Evolutionary conservation across 2,888 invertebrate species (phyloP), one percentile per base, ranked within the genome.

Genomic region (Chydorus sphaericus): DNA sequence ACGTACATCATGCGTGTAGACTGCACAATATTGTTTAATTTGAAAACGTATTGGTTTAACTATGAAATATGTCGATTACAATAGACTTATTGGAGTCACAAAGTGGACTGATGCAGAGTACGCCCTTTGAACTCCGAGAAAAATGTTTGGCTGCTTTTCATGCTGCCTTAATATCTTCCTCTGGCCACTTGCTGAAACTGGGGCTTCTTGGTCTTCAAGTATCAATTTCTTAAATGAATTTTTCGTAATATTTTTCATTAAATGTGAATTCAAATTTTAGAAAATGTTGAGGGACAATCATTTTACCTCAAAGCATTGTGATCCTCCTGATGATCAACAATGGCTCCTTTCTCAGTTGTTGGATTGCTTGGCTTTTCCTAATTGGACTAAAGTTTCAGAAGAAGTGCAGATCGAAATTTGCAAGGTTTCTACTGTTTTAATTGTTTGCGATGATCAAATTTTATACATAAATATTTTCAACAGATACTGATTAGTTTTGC

Each of bases 311-410:
- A 86, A 68, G 55, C 62, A 87, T 26, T 80, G 85, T 61, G 92
- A 92, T 67, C 86, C 87, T 1, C 91, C 92, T 71, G 87, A 89
- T 68, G 91, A 92, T 71, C 89, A 89, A 1, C 74, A 88, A 48
- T 92, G 92, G 91, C 75, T 93, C 66, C 91, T 93, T 5, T 85
- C 90, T 2, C 94, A 94, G 70, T 76, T 94, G 57, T 75, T 94
- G 36, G 81, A 85, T 61, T 83, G 33, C 4, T 37, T 52, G 18
- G 23, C 31, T 5, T 52, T 23, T 14, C 52, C 33, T 11, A 20
- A 37, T 23, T 52, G 52, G 52, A 4, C 10, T 1, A 52, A 52
- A 23, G 37, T 36, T 66, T 73, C 85, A 56, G 91, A 92, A 65
- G 92, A 94, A 62, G 85, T 87, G 1, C 91, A 93, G 70, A 75